Percentiles rank a stretch among this genome's conserved stretches.
phyloP scores from a whole-genome alignment of 1,140 invertebrate species.

The Cyphomyrmex costatus region DNA sequence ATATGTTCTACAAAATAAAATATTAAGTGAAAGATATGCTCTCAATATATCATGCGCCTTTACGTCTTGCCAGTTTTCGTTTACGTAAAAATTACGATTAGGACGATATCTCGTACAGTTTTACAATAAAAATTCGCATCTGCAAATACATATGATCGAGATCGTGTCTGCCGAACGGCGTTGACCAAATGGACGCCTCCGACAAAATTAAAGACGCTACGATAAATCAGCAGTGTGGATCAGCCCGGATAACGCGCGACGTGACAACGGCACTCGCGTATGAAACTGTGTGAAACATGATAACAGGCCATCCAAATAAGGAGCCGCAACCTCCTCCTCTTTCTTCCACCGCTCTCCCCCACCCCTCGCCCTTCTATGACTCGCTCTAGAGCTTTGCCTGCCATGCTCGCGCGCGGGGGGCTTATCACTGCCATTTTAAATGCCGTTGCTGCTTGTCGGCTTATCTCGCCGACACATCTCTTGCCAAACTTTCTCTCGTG shows the following conservation, averaged over 20 bases:
- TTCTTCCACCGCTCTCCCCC: background rate
- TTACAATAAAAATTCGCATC: background rate
- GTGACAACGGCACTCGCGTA: constrained; percentile 78
- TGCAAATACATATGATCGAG: background rate
- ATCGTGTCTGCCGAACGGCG: background rate
- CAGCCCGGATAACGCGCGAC: background rate
- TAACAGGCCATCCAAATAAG: constrained; percentile 86
- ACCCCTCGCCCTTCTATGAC: constrained; percentile 18
- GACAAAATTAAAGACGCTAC: background rate
- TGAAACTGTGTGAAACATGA: constrained; percentile 87
- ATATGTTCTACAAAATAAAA: background rate
- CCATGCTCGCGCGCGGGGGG: constrained; percentile 40
- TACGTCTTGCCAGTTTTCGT: background rate
- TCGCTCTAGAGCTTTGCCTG: constrained; percentile 51
- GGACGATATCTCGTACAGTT: background rate
- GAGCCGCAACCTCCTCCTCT: constrained; percentile 78
- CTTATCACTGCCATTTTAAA: constrained; percentile 86
- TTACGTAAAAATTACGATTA: constrained; percentile 1
- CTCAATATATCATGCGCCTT: no score
- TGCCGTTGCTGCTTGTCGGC: constrained; percentile 79
- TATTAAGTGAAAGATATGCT: background rate
- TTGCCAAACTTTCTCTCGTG: constrained; percentile 86
- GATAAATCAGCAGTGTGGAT: background rate
- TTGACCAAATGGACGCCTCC: background rate
- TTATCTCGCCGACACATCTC: constrained; percentile 86